These are phyloP conservation scores for Syrrhaptes paradoxus DNA, from an alignment of 2,113 vertebrate species.

Conservation along the genomic window DNA sequence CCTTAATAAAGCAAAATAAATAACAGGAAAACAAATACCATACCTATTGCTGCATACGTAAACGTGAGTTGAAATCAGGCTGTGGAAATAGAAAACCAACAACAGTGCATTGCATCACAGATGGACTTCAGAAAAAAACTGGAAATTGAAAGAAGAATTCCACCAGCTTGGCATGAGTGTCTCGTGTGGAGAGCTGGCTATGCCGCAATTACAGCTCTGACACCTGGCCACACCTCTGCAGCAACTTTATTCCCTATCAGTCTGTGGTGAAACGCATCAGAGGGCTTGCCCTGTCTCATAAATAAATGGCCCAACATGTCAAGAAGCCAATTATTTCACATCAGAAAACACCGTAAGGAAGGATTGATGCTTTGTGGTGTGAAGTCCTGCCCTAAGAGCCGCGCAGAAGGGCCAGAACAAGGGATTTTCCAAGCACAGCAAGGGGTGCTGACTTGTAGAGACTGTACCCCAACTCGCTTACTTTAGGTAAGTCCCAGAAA, in stretches of 20 bases:
- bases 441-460: background rate
- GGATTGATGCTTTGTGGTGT: background rate
- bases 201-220: background rate
- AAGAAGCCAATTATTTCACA: background rate
- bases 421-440: background rate
- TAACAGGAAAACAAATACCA: background rate
- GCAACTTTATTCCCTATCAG: background rate
- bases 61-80: background rate
- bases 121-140: background rate
- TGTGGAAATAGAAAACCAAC: background rate
- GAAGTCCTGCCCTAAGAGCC: background rate
- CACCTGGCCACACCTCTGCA: background rate
- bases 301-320: background rate
- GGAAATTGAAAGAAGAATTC: background rate
- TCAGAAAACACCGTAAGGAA: background rate
- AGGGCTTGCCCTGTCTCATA: background rate
- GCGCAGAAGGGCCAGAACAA: background rate
- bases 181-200: background rate
- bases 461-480: too few relatives aligned
- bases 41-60: accelerated
- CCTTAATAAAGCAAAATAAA: background rate
- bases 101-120: background rate
- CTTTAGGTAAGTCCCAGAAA: too few relatives aligned
- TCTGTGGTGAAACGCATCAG: background rate
- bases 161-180: background rate